Base-by-base conservation (phyloP, 2,888 invertebrate species). In the Heliconius ismenius region DNA sequence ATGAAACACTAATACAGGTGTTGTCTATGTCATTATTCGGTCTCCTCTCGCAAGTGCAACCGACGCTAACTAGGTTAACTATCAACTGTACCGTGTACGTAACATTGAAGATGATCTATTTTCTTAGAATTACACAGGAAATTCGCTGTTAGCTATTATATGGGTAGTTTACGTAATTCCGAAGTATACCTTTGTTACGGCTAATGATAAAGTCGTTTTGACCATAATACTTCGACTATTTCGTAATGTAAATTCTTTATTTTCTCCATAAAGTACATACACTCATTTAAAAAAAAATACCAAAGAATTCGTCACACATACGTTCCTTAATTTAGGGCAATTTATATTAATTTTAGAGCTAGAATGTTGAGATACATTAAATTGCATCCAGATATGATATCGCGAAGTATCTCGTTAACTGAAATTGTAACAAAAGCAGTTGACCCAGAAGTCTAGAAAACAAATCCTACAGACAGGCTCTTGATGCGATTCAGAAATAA, bases 381-480 rank as follows among this genome's bases (percentile, higher is more conserved):
- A 79, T 78, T 76, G 60, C 74, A 74, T 78, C 73, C 64, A 74
- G 68, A 79, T 76, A 76, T 76, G 49, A 76, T 65, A 76, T 72
- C 75, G 74, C 62, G 69, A 74, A 79, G 79, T 79, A 76, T 78
- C 79, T 79, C 78, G 78, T 79, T 79, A 79, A 78, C 76, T 74
- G 78, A 78, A 73, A 76, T 78, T 63, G 74, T 78, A 76, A 79
- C 79, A 79, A 79, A 79, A 79, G 78, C 79, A 78, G 68, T 79
- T 79, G 79, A 79, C 79, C 79, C 76, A 76, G 74, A 79, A 79
- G 73, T 78, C 78, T 78, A 79, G 78, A 79, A 64, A 79, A 78
- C 79, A 75, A 79, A 79, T 76, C 78, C 78, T 74, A 78, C 79
- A 76, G 73, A 78, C 60, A 72, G 63, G 13, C 72, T 72, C 54